Evolutionary conservation across 2,888 invertebrate genomes (phyloP).

Genomic region (Tenodera sinensis): DNA sequence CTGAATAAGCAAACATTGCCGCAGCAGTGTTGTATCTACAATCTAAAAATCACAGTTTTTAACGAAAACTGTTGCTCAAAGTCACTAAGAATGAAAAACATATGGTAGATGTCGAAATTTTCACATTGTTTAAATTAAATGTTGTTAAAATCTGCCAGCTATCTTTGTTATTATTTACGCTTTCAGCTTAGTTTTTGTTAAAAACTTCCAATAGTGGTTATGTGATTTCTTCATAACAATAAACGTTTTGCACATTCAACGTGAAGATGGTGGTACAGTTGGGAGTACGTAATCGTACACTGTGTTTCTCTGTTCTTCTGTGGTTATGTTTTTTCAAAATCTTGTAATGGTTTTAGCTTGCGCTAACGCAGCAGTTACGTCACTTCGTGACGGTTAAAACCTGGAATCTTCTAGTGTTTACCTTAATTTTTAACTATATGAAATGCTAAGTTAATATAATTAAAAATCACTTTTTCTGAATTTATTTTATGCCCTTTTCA

Average conservation of each 20-base stretch:
- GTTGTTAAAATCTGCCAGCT: not conserved
- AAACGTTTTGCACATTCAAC: not conserved
- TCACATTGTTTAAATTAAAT: not conserved
- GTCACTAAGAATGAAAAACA: too few species aligned
- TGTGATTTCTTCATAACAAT: too few species aligned
- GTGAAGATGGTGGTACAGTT: not conserved
- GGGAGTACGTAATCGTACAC: not conserved
- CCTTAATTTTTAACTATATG: too few species aligned
- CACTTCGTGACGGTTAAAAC: too few species aligned
- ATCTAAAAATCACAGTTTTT: too few species aligned
- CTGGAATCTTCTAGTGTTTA: too few species aligned
- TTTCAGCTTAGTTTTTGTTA: not conserved
- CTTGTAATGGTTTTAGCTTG: too few species aligned
- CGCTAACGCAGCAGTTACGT: too few species aligned
- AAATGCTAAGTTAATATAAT: not conserved
- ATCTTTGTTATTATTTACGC: not conserved
- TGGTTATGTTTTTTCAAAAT: not conserved
- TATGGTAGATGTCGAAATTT: not conserved
- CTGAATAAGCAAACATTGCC: too few species aligned
- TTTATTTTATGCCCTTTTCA: not conserved
- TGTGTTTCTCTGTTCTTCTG: not conserved
- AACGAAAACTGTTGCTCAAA: too few species aligned
- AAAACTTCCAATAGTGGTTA: too few species aligned
- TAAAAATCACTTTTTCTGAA: not conserved
- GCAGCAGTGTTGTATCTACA: too few species aligned